Evolutionary conservation across 2,113 vertebrate genomes (phyloP), one percentile per base, ranked within the genome.

Genomic region (Paraplagusia blochii): DNA sequence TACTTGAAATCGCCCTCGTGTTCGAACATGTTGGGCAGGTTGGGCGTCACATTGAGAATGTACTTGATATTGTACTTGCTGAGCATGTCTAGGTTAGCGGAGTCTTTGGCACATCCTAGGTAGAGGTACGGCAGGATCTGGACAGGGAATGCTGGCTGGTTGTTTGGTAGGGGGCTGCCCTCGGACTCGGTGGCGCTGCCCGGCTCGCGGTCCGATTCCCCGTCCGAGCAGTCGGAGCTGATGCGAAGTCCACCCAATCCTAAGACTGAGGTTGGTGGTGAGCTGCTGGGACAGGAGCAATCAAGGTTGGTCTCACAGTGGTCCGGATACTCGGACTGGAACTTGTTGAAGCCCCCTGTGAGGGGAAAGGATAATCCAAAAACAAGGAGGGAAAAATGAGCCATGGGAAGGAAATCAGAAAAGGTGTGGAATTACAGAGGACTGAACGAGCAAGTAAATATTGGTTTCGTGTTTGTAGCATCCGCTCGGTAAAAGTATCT

Each of bases 71-170:
- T 94, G 0, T 99, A 96, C 87, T 98, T 95, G 84, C 94, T 95
- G 71, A 99, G 89, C 74, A 98, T 88, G 1, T 98, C 97, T 87
- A 98, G 86, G 87, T 99, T 99, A 84, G 93, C 88, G 0, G 97
- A 98, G 91, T 99, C 97, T 92, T 98, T 98, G 91, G 97, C 97
- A 74, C 96, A 99, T 89, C 97, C 97, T 82, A 99, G 91, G 88
- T 94, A 99, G 77, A 99, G 90, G 83, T 98, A 98, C 22, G 97
- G 97, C 58, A 99, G 86, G 80, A 99, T 99, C 89, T 98, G 94
- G 74, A 99, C 97, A 0, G 97, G 97, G 82, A 99, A 99, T 11
- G 97, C 93, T 5, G 95, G 94, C 83, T 98, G 96, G 89, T 94
- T 97, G 86, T 80, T 94, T 2, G 95, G 95, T 35, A 94, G 85